These are phyloP conservation scores for Toxotes jaculatrix DNA, from an alignment of 2,113 vertebrate species.

Conservation along the genomic window DNA sequence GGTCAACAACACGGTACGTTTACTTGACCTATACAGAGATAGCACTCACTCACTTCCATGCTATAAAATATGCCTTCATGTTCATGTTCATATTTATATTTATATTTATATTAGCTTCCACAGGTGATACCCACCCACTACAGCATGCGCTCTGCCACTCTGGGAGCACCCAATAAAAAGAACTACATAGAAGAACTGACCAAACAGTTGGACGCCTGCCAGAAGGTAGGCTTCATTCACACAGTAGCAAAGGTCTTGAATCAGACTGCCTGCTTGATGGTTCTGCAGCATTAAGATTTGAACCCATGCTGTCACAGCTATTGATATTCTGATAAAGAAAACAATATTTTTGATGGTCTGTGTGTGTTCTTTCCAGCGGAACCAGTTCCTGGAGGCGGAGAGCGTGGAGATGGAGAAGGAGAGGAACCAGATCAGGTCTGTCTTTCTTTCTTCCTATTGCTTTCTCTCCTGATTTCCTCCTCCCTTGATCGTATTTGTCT, in stretches of 20 bases:
- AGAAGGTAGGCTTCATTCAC: constrained; percentile 69
- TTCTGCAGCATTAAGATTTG: neutral
- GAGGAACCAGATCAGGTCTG: constrained; percentile 84
- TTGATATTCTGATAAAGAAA: neutral
- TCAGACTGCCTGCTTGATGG: too few species aligned
- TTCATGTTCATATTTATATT: neutral
- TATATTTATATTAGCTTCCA: neutral
- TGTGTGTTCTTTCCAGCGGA: constrained; percentile 75
- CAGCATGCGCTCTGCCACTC: constrained; percentile 63
- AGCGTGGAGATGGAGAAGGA: constrained; percentile 86
- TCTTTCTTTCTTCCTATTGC: neutral
- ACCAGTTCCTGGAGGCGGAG: constrained; percentile 86
- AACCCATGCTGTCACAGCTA: neutral
- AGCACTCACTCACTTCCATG: neutral
- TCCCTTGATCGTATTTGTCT: neutral
- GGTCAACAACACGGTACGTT: constrained; percentile 39
- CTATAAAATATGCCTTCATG: neutral
- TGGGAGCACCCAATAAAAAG: constrained; percentile 71
- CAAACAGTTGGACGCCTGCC: constrained; percentile 79
- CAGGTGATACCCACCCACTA: constrained; percentile 63
- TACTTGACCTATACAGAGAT: too few species aligned
- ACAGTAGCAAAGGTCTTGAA: neutral
- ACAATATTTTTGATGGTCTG: neutral
- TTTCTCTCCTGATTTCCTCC: neutral
- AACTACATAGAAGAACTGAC: constrained; percentile 86